phyloP scores from a whole-genome alignment of 1,140 invertebrate genomes.

The Euglossa dilemma region DNA sequence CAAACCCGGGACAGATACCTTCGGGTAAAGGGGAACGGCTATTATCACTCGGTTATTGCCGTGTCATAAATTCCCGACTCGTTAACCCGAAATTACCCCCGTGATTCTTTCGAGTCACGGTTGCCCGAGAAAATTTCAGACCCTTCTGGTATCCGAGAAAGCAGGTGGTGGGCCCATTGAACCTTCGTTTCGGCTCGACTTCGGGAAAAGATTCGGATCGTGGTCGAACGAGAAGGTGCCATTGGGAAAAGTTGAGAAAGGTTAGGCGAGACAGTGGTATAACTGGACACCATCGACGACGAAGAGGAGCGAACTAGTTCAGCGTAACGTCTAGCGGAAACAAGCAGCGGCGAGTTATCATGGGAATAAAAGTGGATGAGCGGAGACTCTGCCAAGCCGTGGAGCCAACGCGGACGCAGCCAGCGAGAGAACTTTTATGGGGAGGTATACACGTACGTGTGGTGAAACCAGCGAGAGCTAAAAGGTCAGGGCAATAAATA shows the following conservation, averaged over 20 bases:
- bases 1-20: slow-evolving; percentile 56
- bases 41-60: slow-evolving; percentile 79
- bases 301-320: background rate
- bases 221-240: background rate
- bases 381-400: slow-evolving; percentile 30
- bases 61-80: slow-evolving; percentile 66
- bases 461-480: slow-evolving; percentile 75
- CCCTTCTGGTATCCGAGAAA: background rate
- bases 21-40: slow-evolving; percentile 74
- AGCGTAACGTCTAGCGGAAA: background rate
- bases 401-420: slow-evolving; percentile 43
- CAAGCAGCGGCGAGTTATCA: slow-evolving; percentile 45
- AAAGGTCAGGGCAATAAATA: slow-evolving; percentile 81
- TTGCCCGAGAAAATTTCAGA: slow-evolving; percentile 7
- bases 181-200: background rate
- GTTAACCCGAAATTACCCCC: slow-evolving; percentile 32
- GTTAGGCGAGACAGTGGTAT: too few species aligned
- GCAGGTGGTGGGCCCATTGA: slow-evolving; percentile 2
- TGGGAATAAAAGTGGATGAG: slow-evolving; percentile 63
- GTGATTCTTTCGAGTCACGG: slow-evolving; percentile 31
- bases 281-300: background rate
- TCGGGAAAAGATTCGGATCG: background rate
- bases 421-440: slow-evolving; percentile 74
- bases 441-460: slow-evolving; percentile 65
- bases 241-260: too few species aligned